Evolutionary conservation across 2,888 invertebrate genomes (phyloP).

Genomic region (Tipula unca): DNA sequence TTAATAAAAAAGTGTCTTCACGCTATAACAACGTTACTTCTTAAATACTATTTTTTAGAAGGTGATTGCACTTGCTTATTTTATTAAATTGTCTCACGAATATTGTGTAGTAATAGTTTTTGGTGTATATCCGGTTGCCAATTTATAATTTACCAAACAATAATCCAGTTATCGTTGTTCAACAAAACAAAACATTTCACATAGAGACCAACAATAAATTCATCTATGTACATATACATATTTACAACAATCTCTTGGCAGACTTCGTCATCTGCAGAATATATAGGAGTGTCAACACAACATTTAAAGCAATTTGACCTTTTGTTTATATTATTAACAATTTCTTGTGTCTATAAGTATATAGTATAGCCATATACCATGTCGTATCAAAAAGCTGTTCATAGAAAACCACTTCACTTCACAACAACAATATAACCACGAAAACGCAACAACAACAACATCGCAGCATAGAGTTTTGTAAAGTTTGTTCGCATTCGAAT

Average conservation of each 20-base stretch:
- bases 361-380: not conserved
- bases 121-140: no score
- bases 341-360: not conserved
- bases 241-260: not conserved
- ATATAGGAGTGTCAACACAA: not conserved
- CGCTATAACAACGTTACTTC: no score
- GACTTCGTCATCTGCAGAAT: not conserved
- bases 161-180: no score
- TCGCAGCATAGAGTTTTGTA: not conserved
- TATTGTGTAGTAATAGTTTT: no score
- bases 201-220: not conserved
- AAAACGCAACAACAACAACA: not conserved
- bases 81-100: no score
- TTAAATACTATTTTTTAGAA: no score
- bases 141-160: no score
- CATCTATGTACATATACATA: no score
- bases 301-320: not conserved
- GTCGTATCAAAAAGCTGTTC: not conserved
- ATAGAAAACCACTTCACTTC: not conserved
- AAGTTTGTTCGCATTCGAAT: not conserved
- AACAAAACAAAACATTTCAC: no score
- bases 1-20: no score
- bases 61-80: no score
- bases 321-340: not conserved
- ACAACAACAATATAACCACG: not conserved